Conservation (phyloP, 2,113 vertebrate species). For the Trematocara stigmaticum region DNA sequence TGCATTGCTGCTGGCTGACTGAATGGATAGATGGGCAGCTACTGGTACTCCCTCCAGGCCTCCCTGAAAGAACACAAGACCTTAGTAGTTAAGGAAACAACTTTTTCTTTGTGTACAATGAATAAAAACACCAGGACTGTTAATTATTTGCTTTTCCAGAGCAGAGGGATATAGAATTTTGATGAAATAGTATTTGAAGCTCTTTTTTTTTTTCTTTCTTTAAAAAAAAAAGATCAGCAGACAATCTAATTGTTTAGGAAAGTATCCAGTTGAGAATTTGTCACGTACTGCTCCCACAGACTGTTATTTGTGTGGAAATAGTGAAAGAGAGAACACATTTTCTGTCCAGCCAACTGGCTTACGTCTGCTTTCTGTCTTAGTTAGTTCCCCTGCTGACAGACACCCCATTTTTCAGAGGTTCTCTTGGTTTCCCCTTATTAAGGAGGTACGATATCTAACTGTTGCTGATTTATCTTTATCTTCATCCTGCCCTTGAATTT, state of each 20-base stretch:
- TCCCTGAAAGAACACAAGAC: conserved; percentile 35
- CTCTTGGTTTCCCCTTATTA: background rate
- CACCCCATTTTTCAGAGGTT: conserved; percentile 1
- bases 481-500: background rate
- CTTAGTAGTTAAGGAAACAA: background rate
- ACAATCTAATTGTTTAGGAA: background rate
- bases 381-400: conserved; percentile 5
- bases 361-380: conserved; percentile 42
- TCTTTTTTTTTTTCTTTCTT: background rate
- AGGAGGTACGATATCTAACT: background rate
- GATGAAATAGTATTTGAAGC: background rate
- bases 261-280: background rate
- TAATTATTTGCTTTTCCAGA: background rate
- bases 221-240: background rate
- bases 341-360: background rate
- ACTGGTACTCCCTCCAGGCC: conserved; percentile 26
- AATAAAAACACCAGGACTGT: background rate
- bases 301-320: conserved; percentile 12
- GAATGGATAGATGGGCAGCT: conserved; percentile 32
- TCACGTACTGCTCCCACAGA: conserved; percentile 1
- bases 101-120: background rate
- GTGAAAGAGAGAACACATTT: conserved; percentile 8
- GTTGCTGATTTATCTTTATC: background rate
- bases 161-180: background rate
- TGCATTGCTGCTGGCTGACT: conserved; percentile 74